Evolutionary conservation across 2,113 vertebrate genomes (phyloP).

Genomic region (Entomyzon cyanotis): DNA sequence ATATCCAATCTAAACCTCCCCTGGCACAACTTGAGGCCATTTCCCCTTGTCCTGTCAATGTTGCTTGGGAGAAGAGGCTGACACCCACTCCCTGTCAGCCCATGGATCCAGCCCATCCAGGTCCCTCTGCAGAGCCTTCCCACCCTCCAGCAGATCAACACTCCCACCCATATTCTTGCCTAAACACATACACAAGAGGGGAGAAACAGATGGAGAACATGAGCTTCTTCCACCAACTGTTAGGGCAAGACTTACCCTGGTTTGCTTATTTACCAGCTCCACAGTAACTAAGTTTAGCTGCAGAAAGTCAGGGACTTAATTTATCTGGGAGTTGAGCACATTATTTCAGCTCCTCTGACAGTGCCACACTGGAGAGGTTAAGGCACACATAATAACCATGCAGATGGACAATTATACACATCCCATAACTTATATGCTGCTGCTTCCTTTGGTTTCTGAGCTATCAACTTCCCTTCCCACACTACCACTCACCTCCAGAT

Average conservation of each 20-base stretch:
- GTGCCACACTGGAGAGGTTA: not conserved
- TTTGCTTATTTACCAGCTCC: not conserved
- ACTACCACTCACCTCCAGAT: not conserved
- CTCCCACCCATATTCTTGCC: not conserved
- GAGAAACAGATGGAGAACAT: slow-evolving; percentile 9
- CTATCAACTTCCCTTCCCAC: too few species aligned
- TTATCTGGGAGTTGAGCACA: not conserved
- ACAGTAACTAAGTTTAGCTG: slow-evolving; percentile 1
- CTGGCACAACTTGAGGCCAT: not conserved
- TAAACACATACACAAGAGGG: not conserved
- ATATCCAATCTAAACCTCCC: not conserved
- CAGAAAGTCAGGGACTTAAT: not conserved
- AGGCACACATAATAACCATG: not conserved
- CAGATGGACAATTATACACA: not conserved
- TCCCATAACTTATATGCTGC: not conserved
- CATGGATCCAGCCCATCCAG: not conserved
- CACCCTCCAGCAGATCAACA: not conserved
- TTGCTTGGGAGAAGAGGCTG: not conserved
- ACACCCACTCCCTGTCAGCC: not conserved
- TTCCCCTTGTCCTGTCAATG: not conserved
- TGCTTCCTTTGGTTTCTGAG: not conserved
- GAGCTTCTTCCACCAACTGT: not conserved
- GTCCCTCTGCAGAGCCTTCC: not conserved
- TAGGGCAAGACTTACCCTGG: not conserved
- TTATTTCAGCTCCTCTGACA: not conserved